Base-by-base conservation (phyloP, 1,140 invertebrate species). In the Dysdera silvatica region DNA sequence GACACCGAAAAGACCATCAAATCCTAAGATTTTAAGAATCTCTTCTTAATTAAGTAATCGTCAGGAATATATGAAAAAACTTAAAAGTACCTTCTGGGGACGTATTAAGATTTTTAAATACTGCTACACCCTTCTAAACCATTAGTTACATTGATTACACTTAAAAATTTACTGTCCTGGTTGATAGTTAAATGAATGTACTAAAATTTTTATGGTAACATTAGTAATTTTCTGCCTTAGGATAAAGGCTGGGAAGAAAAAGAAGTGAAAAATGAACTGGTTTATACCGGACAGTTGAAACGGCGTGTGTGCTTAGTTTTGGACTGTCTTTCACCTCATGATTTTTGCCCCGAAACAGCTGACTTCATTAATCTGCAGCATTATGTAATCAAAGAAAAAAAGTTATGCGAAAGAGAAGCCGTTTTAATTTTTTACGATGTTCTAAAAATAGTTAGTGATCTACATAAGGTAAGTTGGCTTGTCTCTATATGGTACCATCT, bases 321-420 rank as follows among this genome's bases (percentile, higher is more conserved):
- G 28, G 88, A 90, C 72, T 89, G 87, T 75, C 79, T 89, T 5
- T 83, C 82, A 16, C 78, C 85, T 2, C 87, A 89, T 71, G 85
- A 88, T 71, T 88, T 86, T 70, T 84, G 82, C 74, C 80, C 82
- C 40, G 80, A 82, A 69, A 86, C 82, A 41, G 80, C 80, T 23
- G 82, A 86, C 68, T 74, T 86, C 2, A 82, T 88, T 23, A 90
- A 89, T 75, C 76, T 91, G 8, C 87, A 90, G 69, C 85, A 89
- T 73, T 87, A 89, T 76, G 85, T 91, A 5, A 89, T 88, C 49
- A 85, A 83, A 74, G 85, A 88, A 67, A 88, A 88, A 69, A 88
- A 86, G 74, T 79, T 91, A 29, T 79, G 80, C 10, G 87, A 90
- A 73, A 83, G 82, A 69, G 86, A 89, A 75, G 84, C 87, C 28